Percentiles rank a stretch among this genome's conserved stretches.
Conservation (phyloP, 2,797 vertebrate species). For the Helicolenus hilgendorfi region DNA sequence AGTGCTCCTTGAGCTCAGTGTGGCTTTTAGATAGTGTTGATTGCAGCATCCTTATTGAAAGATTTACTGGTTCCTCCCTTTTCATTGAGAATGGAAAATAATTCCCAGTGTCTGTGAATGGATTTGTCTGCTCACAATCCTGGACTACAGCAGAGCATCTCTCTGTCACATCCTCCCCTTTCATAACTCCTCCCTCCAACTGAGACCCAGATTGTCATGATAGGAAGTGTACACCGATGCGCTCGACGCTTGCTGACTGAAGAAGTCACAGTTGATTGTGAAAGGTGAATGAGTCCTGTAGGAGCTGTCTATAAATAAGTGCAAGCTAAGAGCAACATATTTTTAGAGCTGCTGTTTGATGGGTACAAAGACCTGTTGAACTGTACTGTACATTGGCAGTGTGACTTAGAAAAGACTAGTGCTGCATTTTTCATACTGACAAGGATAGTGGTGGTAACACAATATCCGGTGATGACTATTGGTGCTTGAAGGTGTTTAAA, state of each 20-base stretch:
- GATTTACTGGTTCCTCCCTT: not conserved
- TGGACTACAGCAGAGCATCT: not conserved
- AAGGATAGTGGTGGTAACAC: not conserved
- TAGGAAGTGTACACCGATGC: conserved; percentile 18
- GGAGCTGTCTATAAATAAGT: conserved; percentile 61
- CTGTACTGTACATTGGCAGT: not conserved
- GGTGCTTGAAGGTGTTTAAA: not conserved
- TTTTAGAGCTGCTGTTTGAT: conserved; percentile 39
- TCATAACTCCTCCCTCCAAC: not conserved
- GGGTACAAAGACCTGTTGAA: not conserved
- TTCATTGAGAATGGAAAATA: not conserved
- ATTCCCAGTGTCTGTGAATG: not conserved
- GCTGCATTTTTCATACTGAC: not conserved
- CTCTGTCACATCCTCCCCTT: not conserved
- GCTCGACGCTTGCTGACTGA: conserved; percentile 11
- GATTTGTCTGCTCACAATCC: not conserved
- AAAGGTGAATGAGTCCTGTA: conserved; percentile 54
- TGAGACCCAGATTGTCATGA: conserved; percentile 10
- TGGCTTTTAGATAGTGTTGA: not conserved
- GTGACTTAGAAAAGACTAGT: not conserved
- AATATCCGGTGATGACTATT: not conserved
- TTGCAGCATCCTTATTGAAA: not conserved
- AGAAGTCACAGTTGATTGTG: conserved; percentile 50
- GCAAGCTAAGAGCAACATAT: conserved; percentile 31
- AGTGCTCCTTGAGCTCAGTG: not conserved